Evolutionary conservation across 2,888 invertebrate species (phyloP), one percentile per base, ranked within the genome.

Genomic region (Deilephila porcellus): DNA sequence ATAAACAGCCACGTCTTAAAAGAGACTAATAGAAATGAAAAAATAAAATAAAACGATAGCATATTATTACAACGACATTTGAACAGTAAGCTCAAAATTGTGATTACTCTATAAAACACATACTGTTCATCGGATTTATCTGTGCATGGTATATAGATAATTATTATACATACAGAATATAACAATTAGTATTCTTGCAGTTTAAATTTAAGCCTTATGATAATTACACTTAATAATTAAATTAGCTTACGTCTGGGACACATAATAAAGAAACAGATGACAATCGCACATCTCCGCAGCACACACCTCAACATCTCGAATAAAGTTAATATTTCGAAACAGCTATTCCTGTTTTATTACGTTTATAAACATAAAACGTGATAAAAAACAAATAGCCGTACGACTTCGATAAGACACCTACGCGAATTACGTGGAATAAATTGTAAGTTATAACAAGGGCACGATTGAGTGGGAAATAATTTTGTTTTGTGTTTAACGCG

Each of bases 241-340:
- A 63, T 19, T 11, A 25, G 2, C 67, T 73, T 59, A 85, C 85
- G 74, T 74, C 74, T 82, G 64, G 81, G 80, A 70, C 75, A 81
- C 74, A 80, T 74, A 11, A 81, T 73, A 73, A 82, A 75, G 67
- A 81, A 76, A 73, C 79, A 77, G 75, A 81, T 70, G 73, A 76
- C 29, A 73, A 70, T 74, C 19, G 62, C 72, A 78, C 76, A 80
- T 78, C 73, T 78, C 70, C 71, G 72, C 53, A 76, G 37, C 60
- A 74, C 72, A 71, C 32, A 71, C 45, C 71, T 71, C 67, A 56
- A 60, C 83, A 83, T 84, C 72, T 75, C 77, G 76, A 53, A 63
- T 11, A 52, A 20, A 52, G 60, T n/a, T 45, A 71, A 76, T 70
- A 73, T 71, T 76, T 76, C 72, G 73, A 74, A 74, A n/a, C 37